Conservation (phyloP, 1,140 invertebrate genomes). For the Hormaphis cornu region DNA sequence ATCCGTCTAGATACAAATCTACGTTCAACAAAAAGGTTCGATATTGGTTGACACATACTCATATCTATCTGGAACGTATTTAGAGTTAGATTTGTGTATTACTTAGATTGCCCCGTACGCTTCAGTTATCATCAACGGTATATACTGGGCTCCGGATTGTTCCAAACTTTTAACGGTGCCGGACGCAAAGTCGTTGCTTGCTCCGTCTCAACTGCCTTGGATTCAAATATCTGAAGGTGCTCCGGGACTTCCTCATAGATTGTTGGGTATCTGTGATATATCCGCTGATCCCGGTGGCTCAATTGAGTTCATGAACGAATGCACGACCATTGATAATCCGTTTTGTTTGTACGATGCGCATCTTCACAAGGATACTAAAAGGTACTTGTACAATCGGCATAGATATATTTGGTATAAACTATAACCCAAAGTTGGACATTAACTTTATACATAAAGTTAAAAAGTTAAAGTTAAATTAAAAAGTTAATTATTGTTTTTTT, state of each 20-base stretch:
- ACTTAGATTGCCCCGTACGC: slow-evolving; percentile 91
- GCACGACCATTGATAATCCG: slow-evolving; percentile 97
- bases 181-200: slow-evolving; percentile 88
- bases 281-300: slow-evolving; percentile 97
- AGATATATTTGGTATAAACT: background rate
- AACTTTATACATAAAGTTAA: background rate
- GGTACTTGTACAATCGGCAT: slow-evolving; percentile 47
- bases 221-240: slow-evolving; percentile 66
- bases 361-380: slow-evolving; percentile 91
- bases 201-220: slow-evolving; percentile 84
- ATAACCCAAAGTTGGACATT: background rate
- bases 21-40: slow-evolving; percentile 85
- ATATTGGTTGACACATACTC: background rate
- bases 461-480: too few species aligned
- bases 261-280: slow-evolving; percentile 93
- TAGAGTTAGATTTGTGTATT: background rate
- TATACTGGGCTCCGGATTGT: slow-evolving; percentile 96
- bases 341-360: slow-evolving; percentile 98
- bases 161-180: slow-evolving; percentile 94
- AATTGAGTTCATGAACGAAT: slow-evolving; percentile 99
- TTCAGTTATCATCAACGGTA: slow-evolving; percentile 93
- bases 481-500: too few species aligned
- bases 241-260: slow-evolving; percentile 78
- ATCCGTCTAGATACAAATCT: slow-evolving; percentile 89
- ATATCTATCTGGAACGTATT: background rate